A percentile compares a stretch with the other conserved stretches of the same genome.
These are phyloP conservation scores for Nephila pilipes DNA, from an alignment of 1,140 invertebrate genomes.

Conservation along the genomic window DNA sequence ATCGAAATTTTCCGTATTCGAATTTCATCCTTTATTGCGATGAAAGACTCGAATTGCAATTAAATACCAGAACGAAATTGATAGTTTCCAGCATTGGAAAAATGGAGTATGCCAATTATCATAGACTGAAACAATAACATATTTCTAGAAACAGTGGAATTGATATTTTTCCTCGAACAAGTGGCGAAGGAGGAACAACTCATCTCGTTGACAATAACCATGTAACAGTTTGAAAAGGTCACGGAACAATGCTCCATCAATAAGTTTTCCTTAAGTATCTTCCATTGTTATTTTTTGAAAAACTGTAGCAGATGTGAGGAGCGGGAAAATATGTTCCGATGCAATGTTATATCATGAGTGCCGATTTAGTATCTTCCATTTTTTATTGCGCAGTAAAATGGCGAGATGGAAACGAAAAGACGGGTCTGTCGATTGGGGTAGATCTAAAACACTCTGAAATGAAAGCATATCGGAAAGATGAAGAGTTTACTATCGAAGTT, in stretches of 20 bases:
- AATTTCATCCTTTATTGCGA: no score
- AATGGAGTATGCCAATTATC: no score
- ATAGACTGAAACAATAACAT: neutral
- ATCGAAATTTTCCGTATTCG: no score
- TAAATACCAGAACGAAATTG: no score
- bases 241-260: neutral
- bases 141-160: neutral
- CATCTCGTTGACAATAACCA: slow-evolving; percentile 10
- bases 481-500: slow-evolving; percentile 26
- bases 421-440: neutral
- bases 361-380: neutral
- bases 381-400: neutral
- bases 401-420: neutral
- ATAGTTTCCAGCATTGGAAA: no score
- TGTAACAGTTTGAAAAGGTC: slow-evolving; percentile 9
- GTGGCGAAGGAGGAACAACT: neutral
- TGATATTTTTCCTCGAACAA: neutral
- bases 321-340: neutral
- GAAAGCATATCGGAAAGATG: neutral
- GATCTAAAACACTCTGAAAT: neutral
- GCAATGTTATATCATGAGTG: slow-evolving; percentile 3
- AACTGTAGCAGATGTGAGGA: slow-evolving; percentile 8
- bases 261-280: neutral
- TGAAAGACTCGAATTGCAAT: no score
- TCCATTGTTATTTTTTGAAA: neutral